A percentile compares a stretch with the other conserved stretches of the same genome.
phyloP scores from a whole-genome alignment of 2,113 vertebrate genomes.

The Menidia beryllina region DNA sequence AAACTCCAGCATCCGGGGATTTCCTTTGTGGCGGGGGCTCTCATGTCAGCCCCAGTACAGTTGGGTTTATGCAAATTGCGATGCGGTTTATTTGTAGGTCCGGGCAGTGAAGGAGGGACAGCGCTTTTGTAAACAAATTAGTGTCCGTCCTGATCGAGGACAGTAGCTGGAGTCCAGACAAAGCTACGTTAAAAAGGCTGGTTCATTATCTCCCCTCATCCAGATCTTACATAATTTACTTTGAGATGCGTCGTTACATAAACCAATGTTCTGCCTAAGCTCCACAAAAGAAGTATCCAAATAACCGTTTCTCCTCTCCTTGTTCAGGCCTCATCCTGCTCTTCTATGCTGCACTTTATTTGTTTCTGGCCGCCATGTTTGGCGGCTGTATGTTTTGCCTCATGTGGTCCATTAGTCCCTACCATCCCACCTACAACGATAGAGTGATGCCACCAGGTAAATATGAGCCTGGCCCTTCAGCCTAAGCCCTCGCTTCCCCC shows the following conservation, averaged over 20 bases:
- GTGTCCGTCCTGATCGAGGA: constrained; percentile 39
- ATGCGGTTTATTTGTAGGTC: constrained; percentile 20
- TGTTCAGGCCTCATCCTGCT: constrained; percentile 89
- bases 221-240: constrained; percentile 6
- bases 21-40: constrained; percentile 38
- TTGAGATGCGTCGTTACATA: constrained; percentile 19
- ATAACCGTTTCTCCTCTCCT: constrained; percentile 13
- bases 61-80: constrained; percentile 1
- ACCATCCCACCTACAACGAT: constrained; percentile 89
- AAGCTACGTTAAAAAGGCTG: constrained; percentile 6
- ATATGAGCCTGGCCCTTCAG: constrained; percentile 34
- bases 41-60: constrained; percentile 26
- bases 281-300: neutral
- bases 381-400: constrained; percentile 91
- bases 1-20: constrained; percentile 39
- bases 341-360: constrained; percentile 92
- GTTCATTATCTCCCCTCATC: constrained; percentile 27
- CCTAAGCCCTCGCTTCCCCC: neutral
- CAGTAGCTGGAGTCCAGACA: constrained; percentile 54
- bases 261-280: constrained; percentile 12
- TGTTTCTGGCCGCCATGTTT: constrained; percentile 94
- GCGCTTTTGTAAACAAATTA: constrained; percentile 48
- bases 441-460: constrained; percentile 93
- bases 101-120: constrained; percentile 13
- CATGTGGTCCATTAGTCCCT: constrained; percentile 93